Evolutionary conservation across 2,888 invertebrate genomes (phyloP).

Genomic region (Bombylius major): DNA sequence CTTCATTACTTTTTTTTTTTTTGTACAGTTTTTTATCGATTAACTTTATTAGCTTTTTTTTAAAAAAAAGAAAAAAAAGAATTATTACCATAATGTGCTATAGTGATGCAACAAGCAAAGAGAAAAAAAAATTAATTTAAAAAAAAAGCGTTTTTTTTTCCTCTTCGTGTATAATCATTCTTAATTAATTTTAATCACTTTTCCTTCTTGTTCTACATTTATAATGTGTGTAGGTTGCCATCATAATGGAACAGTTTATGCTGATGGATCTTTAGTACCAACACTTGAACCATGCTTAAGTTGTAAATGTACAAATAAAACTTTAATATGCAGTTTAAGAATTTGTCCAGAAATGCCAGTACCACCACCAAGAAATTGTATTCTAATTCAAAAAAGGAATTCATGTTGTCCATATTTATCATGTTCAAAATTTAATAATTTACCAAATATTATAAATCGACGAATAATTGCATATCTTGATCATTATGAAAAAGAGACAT

Average conservation of each 20-base stretch:
- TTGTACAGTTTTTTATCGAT: no score
- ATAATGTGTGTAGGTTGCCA: constrained; percentile 46
- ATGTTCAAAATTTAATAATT: constrained; percentile 48
- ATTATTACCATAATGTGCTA: no score
- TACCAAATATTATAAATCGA: constrained; percentile 28
- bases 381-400: constrained; percentile 51
- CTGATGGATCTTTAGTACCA: constrained; percentile 49
- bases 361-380: constrained; percentile 62
- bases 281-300: constrained; percentile 65
- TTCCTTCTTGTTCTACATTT: no score
- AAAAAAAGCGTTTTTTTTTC: no score
- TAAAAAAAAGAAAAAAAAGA: no score
- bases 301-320: constrained; percentile 60
- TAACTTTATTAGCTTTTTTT: no score
- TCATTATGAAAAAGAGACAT: constrained; percentile 32
- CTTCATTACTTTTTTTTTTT: no score
- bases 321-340: constrained; percentile 61
- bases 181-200: no score
- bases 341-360: constrained; percentile 63
- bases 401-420: constrained; percentile 68
- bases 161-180: no score
- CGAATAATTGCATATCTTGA: constrained; percentile 32
- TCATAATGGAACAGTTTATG: constrained; percentile 57
- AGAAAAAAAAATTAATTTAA: no score
- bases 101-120: no score